Evolutionary conservation across 2,888 invertebrate genomes (phyloP).

Genomic region (Pristionchus mayeri): DNA sequence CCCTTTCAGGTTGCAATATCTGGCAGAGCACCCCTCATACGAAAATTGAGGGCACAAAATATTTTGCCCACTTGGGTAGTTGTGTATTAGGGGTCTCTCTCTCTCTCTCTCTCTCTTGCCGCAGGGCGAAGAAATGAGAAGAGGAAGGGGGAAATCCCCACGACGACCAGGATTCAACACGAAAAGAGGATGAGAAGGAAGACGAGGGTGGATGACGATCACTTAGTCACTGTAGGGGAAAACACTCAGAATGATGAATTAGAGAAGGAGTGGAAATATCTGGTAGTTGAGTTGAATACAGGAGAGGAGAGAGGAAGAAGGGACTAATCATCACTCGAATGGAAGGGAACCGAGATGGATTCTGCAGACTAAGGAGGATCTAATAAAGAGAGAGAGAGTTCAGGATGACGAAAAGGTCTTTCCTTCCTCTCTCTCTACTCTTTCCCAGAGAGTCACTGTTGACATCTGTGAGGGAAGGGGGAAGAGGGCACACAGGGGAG

Average conservation of each 20-base stretch:
- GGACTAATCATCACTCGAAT: constrained; percentile 13
- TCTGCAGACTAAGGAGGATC: background rate
- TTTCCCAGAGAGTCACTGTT: constrained; percentile 41
- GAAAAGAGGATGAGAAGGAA: background rate
- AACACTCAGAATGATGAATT: constrained; percentile 3
- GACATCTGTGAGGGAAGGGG: constrained; percentile 15
- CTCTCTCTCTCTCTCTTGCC: background rate
- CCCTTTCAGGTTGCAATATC: background rate
- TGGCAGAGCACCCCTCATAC: background rate
- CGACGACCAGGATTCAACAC: background rate
- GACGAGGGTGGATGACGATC: too few relatives aligned
- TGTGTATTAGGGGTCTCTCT: background rate
- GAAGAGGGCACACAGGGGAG: background rate
- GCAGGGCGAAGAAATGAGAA: too few relatives aligned
- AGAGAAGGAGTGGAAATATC: background rate
- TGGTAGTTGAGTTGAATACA: background rate
- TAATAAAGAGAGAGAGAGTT: background rate
- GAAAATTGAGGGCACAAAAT: constrained; percentile 2
- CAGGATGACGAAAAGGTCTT: background rate
- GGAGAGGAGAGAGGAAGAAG: background rate
- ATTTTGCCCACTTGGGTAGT: background rate
- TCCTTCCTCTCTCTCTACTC: constrained; percentile 5
- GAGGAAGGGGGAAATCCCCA: background rate
- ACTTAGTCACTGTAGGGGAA: background rate
- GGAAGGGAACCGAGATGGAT: background rate